Percentiles rank a stretch among this genome's conserved stretches.
These are phyloP conservation scores for Butorides virescens DNA, from an alignment of 2,113 vertebrate genomes.

Conservation along the genomic window DNA sequence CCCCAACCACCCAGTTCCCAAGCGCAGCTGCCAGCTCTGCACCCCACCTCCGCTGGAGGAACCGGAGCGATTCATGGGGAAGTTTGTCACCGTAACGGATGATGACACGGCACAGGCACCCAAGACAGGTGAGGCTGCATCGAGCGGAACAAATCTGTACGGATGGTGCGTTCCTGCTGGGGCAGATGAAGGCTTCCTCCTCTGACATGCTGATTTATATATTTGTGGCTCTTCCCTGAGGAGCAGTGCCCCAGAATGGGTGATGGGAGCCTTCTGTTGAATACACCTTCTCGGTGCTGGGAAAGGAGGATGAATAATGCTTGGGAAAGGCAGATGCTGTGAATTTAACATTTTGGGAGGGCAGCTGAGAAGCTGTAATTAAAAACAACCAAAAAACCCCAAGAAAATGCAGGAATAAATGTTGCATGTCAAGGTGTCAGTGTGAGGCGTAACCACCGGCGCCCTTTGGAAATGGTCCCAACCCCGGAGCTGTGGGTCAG, in stretches of 20 bases:
- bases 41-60: neutral
- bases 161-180: neutral
- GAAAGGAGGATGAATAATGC: neutral
- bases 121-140: conserved; percentile 51
- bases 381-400: neutral
- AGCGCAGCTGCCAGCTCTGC: neutral
- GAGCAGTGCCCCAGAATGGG: conserved; percentile 27
- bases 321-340: neutral
- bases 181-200: neutral
- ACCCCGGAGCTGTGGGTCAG: neutral
- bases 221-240: conserved; percentile 35
- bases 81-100: conserved; percentile 79
- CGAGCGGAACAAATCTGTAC: conserved; percentile 39
- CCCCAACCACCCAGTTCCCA: neutral
- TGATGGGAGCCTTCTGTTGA: conserved; percentile 71
- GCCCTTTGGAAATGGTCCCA: neutral
- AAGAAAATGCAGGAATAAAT: neutral
- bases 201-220: conserved; percentile 69
- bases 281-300: neutral
- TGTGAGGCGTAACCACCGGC: neutral
- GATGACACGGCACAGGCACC: conserved; percentile 58
- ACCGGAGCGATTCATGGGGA: conserved; percentile 8
- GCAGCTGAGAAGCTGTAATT: neutral
- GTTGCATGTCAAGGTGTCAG: neutral
- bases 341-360: neutral